phyloP scores from a whole-genome alignment of 1,140 invertebrate genomes.

The Cyclargus thomasi region DNA sequence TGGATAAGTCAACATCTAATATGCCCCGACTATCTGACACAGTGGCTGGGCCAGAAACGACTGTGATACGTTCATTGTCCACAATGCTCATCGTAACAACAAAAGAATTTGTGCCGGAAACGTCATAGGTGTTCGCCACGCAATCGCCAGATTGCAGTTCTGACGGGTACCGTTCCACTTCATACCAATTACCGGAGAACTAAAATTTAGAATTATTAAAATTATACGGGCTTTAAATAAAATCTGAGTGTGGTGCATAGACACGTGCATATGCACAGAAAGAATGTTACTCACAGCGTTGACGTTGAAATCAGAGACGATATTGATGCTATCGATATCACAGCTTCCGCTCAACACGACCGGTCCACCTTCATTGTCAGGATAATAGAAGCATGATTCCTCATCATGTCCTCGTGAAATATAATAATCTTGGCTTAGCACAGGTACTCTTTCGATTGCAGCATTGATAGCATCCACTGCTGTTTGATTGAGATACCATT shows the following conservation, averaged over 20 bases:
- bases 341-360: constrained; percentile 48
- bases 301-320: constrained; percentile 40
- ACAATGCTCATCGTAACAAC: constrained; percentile 40
- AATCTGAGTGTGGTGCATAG: too few relatives aligned
- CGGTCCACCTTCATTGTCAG: constrained; percentile 51
- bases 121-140: constrained; percentile 27
- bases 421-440: constrained; percentile 46
- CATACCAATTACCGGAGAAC: constrained; percentile 57
- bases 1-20: constrained; percentile 34
- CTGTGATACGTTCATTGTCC: constrained; percentile 34
- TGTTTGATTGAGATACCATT: constrained; percentile 26
- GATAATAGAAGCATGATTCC: constrained; percentile 57
- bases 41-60: constrained; percentile 27
- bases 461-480: constrained; percentile 36
- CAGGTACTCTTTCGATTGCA: constrained; percentile 37
- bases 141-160: constrained; percentile 51
- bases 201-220: constrained; percentile 24
- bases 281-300: constrained; percentile 32
- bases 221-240: not conserved
- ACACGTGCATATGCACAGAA: too few relatives aligned
- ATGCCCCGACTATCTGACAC: constrained; percentile 38
- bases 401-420: constrained; percentile 37
- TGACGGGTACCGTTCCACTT: constrained; percentile 53
- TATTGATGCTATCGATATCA: constrained; percentile 28
- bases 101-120: constrained; percentile 25